Evolutionary conservation across 2,113 vertebrate species (phyloP).

Genomic region (Cyphomyrus plagiostoma): DNA sequence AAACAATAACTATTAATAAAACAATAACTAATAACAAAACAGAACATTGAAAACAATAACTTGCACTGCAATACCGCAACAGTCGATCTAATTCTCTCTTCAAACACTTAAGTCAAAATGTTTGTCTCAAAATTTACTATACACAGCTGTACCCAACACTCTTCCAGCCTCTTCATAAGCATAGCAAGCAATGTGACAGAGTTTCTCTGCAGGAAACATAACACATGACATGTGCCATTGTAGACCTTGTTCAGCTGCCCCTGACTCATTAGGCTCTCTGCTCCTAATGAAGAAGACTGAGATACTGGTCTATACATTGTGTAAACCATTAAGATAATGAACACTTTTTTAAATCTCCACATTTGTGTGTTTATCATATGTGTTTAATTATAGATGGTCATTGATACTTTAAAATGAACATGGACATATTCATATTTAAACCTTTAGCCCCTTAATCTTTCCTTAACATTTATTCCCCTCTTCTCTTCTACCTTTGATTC

Average conservation of each 20-base stretch:
- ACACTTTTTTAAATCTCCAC: not conserved
- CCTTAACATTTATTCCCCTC: not conserved
- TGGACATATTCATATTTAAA: not conserved
- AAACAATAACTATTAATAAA: not conserved
- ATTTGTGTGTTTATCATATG: not conserved
- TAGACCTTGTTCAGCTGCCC: not conserved
- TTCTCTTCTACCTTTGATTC: not conserved
- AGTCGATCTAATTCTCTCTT: not conserved
- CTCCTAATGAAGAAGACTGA: not conserved
- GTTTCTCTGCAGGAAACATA: conserved; percentile 18
- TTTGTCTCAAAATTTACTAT: not conserved
- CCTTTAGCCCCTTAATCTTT: not conserved
- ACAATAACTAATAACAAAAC: not conserved
- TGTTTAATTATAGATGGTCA: not conserved
- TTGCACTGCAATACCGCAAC: not conserved
- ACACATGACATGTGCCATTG: conserved; percentile 9
- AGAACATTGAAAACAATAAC: not conserved
- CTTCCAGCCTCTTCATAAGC: not conserved
- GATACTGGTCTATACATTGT: not conserved
- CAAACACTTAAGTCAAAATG: not conserved
- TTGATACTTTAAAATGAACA: not conserved
- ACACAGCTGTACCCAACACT: not conserved
- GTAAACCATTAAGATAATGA: not conserved
- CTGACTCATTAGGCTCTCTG: not conserved
- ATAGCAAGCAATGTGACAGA: not conserved